Conservation (phyloP, 2,113 vertebrate genomes). For the Platanista minor region DNA sequence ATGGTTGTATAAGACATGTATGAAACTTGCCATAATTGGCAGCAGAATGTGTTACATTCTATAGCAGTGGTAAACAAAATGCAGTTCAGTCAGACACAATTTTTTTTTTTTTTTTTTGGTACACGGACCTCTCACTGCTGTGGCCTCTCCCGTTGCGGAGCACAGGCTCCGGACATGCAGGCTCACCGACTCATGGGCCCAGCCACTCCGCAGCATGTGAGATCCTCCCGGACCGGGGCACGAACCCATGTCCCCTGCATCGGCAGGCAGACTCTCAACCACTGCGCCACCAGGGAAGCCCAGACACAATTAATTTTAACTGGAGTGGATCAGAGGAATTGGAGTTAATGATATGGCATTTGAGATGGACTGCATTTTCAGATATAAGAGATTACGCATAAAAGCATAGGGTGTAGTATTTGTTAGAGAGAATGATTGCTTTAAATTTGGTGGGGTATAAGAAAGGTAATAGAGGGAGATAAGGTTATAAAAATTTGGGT, state of each 20-base stretch:
- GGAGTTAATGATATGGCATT: background rate
- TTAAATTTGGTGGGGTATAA: background rate
- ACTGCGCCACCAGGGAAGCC: no score
- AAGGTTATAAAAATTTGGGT: background rate
- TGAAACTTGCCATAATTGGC: background rate
- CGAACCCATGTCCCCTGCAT: no score
- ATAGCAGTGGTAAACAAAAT: background rate
- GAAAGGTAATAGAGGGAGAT: background rate
- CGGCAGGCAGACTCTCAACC: no score
- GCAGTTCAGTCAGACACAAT: background rate
- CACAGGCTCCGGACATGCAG: no score
- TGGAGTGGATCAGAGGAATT: background rate
- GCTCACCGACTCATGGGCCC: no score
- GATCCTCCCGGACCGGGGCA: no score
- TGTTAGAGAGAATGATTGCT: background rate
- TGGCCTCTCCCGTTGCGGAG: no score
- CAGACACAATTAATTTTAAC: conserved; percentile 30
- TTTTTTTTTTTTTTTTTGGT: no score
- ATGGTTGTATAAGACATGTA: background rate
- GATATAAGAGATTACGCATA: background rate
- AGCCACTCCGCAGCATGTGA: no score
- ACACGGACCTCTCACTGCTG: no score
- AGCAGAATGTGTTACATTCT: background rate
- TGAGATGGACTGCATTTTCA: conserved; percentile 10
- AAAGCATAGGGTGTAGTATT: background rate